Conservation (phyloP, 2,888 invertebrate genomes). For the Cerceris ruficornis region DNA sequence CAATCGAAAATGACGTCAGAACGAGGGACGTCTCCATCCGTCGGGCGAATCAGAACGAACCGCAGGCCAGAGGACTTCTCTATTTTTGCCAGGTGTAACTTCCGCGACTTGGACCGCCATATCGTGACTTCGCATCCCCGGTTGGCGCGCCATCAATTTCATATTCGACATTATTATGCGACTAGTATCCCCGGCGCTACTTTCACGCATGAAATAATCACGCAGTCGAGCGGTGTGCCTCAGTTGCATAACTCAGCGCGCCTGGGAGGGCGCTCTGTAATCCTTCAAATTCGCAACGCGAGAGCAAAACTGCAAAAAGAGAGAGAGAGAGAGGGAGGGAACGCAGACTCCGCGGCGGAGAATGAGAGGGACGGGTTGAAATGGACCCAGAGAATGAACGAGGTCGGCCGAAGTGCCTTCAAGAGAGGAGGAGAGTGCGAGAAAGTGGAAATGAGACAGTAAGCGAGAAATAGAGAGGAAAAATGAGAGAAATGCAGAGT, state of each 20-base stretch:
- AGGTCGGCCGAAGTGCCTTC: neutral
- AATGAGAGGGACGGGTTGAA: neutral
- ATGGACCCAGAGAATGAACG: neutral
- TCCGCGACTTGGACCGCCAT: neutral
- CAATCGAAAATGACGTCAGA: no score
- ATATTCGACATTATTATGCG: slow-evolving; percentile 56
- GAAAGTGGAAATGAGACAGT: neutral
- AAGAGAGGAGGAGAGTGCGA: neutral
- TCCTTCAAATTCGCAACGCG: slow-evolving; percentile 43
- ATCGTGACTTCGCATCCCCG: slow-evolving; percentile 20
- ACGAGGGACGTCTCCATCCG: no score
- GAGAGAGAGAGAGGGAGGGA: neutral
- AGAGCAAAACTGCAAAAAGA: neutral
- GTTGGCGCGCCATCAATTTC: slow-evolving; percentile 34
- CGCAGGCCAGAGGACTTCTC: no score
- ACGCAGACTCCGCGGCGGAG: neutral
- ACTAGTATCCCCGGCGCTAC: slow-evolving; percentile 51
- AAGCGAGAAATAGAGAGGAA: no score
- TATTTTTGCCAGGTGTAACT: no score
- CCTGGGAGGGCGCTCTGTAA: slow-evolving; percentile 35
- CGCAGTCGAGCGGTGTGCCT: slow-evolving; percentile 45
- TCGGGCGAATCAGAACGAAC: no score
- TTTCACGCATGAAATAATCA: slow-evolving; percentile 65
- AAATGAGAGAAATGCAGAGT: neutral
- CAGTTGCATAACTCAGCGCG: slow-evolving; percentile 50